Base-by-base conservation (phyloP, 2,888 invertebrate species). In the Byasa hedistus region DNA sequence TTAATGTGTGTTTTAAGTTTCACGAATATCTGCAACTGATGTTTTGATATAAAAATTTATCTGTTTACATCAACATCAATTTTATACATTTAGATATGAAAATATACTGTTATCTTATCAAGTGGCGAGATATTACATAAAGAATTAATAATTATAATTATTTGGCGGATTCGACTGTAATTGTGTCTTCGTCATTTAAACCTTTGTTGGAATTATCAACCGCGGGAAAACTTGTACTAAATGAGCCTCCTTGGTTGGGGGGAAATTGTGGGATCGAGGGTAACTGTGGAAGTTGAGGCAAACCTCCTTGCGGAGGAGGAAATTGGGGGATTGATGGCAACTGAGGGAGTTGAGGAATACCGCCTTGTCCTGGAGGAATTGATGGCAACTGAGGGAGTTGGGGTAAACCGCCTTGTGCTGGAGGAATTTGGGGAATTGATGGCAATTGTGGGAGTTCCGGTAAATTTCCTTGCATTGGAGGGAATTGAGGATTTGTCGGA, bases 131-230 rank as follows among this genome's bases (percentile, higher is more conserved):
- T 15, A 17, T 44, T 44, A 44, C 44, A 44, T 17, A 44, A 44
- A 17, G 17, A 44, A 17, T 44, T 44, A 17, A 44, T 4, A 21
- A 52, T 52, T 5, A 27, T 32, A 21, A 56, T 64, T 36, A 67
- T 54, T 67, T 56, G 21, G 90, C 91, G 65, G 91, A 86, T 67
- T 91, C 91, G 60, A 91, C 84, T n/a, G 91, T 81, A 75, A 91
- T 73, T 19, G 91, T 86, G 64, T 91, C 91, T 79, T 89, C 91
- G 36, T 91, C 89, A 67, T 85, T 89, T 3, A 89, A 64, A 22
- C 85, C 83, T 70, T 79, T 78, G 68, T 84, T 82, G n/a, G 76
- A 78, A 52, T 75, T 79, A 32, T 69, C 71, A 2, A 75, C 76
- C 19, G 79, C 79, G 2, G 88, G 87, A 66, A 81, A 84, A 48